Conservation (phyloP, 2,113 vertebrate genomes). For the Thryonomys swinderianus region DNA sequence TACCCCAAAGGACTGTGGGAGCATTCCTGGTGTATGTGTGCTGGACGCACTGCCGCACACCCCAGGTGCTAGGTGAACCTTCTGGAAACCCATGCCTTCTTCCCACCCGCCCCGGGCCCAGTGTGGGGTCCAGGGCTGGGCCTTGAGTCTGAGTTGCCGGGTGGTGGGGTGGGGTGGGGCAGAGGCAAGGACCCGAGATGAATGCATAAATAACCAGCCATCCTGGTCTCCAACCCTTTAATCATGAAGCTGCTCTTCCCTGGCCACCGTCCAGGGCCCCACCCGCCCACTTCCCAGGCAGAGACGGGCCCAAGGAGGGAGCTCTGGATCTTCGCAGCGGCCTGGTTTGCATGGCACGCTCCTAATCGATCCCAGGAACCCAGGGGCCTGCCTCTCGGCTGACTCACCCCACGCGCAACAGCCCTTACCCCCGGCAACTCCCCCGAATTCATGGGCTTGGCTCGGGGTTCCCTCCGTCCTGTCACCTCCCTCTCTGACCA, state of each 20-base stretch:
- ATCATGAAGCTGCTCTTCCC: constrained; percentile 78
- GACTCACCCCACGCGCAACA: background rate
- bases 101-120: background rate
- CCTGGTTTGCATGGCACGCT: constrained; percentile 48
- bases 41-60: background rate
- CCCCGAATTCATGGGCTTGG: background rate
- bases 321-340: constrained; percentile 19
- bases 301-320: background rate
- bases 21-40: too few relatives aligned
- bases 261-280: constrained; percentile 74
- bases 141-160: constrained; percentile 24
- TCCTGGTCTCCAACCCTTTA: constrained; percentile 75
- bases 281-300: constrained; percentile 65
- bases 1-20: background rate
- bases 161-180: constrained; percentile 31
- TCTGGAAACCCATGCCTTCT: background rate
- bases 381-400: constrained; percentile 17
- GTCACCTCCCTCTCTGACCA: background rate
- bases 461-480: background rate
- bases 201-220: constrained; percentile 74
- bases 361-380: constrained; percentile 73
- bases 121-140: constrained; percentile 6
- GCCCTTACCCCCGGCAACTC: background rate
- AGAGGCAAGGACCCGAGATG: constrained; percentile 54
- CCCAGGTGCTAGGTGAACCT: background rate